Evolutionary conservation across 1,140 invertebrate genomes (phyloP), one percentile per base, ranked within the genome.

Genomic region (Lepidostoma basale): DNA sequence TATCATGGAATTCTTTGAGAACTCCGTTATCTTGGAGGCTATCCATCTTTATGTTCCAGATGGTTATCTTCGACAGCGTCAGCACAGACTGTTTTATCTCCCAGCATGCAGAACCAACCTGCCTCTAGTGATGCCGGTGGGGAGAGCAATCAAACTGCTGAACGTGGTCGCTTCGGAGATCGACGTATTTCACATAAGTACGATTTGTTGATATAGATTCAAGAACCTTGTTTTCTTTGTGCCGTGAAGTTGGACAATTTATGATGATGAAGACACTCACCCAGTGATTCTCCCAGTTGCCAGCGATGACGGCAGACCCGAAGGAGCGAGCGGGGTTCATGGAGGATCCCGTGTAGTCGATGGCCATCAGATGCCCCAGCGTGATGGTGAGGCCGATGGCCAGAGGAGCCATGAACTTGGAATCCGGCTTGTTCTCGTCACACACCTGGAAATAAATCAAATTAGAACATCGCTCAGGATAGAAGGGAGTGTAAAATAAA

Each of bases 301-400:
- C 86, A 58, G 87, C 86, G 36, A 96, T 88, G 9, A 95, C 88
- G 2, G 93, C 92, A 5, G 92, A 93, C 56, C 94, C 94, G 75
- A 96, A 88, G 23, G 90, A 90, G 63, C 94, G 84, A 0, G 94
- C 94, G 0, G 93, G 93, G 82, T 97, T 97, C 93, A 97, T 95
- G 69, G 92, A 90, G 16, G 92, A 86, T 42, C 93, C 92, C 2
- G 94, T 96, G 78, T 90, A 92, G 68, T 88, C 86, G 62, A 96
- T 92, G 14, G 91, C 92, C 66, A 91, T 89, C 58, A 98, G 82
- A 80, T 97, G 95, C 33, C 94, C 92, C 68, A 95, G 82, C 0
- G 91, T 91, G 22, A 98, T 91, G 0, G 93, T 85, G 44, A 98
- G 85, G 1, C 95, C 96, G 75, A 98, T 97, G 62, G 94, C 90